Base-by-base conservation (phyloP, 2,113 vertebrate genomes). In the Triplophysa rosa region DNA sequence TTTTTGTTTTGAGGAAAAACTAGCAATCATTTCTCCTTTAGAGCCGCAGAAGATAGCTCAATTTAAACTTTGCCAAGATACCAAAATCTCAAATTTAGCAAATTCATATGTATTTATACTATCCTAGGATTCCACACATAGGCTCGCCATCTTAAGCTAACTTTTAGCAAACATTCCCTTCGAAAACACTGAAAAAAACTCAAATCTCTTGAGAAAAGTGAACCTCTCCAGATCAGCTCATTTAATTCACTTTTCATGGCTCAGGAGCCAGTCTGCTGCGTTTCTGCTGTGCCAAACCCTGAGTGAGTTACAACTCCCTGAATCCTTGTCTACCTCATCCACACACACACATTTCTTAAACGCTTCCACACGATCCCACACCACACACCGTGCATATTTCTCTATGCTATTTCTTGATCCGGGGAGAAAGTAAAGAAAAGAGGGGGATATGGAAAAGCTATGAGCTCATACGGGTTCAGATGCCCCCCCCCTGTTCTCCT, bases 221-320 rank as follows among this genome's bases (percentile, higher is more conserved):
- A 77, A 52, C 65, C 11, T 42, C 62, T 54, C 13, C 47, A 90
- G 89, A 91, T 90, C 86, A 90, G 85, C 86, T 86, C 84, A 79
- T 77, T 85, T 89, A 89, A 92, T 90, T 87, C 88, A 88, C 85
- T 86, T 88, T 88, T 89, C 89, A 90, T 87, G 87, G 87, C 82
- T 84, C 80, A 59, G 62, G 49, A 82, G 40, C 23, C 42, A 19
- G 90, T 81, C 86, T 86, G 89, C 86, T 85, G 86, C 85, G 80
- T 88, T 83, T 86, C 81, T 82, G 77, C 85, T 83, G 82, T 88
- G 88, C 75, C 76, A 91, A 88, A 89, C 85, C 67, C 81, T 78
- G 80, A 66, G 79, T 90, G 89, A 92, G 82, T 90, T 90, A 91
- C 84, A 81, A 84, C 87, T 90, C 90, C 88, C 89, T 70, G 33